Evolutionary conservation across 2,888 invertebrate species (phyloP), one percentile per base, ranked within the genome.

Genomic region (Acleris holmiana): DNA sequence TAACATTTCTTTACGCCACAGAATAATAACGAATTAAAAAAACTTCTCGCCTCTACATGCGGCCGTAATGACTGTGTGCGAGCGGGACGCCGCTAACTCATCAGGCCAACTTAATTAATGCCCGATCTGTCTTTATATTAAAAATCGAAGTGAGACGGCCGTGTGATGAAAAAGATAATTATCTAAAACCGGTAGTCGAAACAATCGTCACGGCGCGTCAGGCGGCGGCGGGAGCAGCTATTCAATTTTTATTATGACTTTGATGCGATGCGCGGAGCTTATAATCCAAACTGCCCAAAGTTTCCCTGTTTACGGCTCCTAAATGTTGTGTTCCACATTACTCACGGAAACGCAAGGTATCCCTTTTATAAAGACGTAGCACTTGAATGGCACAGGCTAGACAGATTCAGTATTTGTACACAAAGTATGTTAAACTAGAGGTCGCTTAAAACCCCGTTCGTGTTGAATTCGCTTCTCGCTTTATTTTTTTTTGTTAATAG

Each of bases 1-100:
- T 93, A 93, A 93, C 93, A 93, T 93, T 93, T 93, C 93, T 93
- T 92, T 92, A 91, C 92, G 92, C 92, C 91, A 91, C 88, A 88
- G 86, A 90, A 91, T 92, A 92, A 92, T 91, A 89, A 92, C 88
- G 88, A 92, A 92, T 92, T 91, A 91, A 91, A 91, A 84, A 86
- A 92, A 91, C 84, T 80, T 86, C 91, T 89, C 86, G 86, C 83
- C 83, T 86, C 86, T 86, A 89, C 89, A 91, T 89, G 88, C 81
- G 82, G 82, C 80, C 77, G 84, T 91, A 91, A 91, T 91, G 91
- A 90, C 83, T 85, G 82, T 84, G 77, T 76, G 78, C 73, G 79
- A 77, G 80, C 80, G 83, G 79, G 83, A 79, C 79, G 84, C 79
- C 72, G 80, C 81, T 76, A 89, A 85, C 90, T 92, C 91, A 91